phyloP scores from a whole-genome alignment of 2,797 vertebrate species.

The Pseudochirops cupreus region DNA sequence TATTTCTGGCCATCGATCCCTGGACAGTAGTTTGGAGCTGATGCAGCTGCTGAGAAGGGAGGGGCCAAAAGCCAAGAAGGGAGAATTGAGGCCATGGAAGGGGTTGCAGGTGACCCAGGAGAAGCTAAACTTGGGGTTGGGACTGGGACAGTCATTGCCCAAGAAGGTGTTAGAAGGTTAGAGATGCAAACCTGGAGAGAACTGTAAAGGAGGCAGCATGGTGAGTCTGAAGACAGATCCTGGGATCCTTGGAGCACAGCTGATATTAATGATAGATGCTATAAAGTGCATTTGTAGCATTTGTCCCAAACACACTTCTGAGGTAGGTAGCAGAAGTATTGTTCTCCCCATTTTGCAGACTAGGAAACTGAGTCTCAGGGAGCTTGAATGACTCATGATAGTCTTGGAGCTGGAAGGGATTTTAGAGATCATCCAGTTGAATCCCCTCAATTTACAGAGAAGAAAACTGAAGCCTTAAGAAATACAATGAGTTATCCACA shows the following conservation, averaged over 20 bases:
- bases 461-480: neutral
- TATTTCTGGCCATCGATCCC: conserved; percentile 77
- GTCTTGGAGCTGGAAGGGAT: neutral
- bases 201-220: neutral
- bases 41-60: conserved; percentile 48
- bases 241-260: neutral
- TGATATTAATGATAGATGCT: neutral
- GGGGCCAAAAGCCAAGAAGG: neutral
- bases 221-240: neutral
- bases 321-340: neutral
- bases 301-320: neutral
- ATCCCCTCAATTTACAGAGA: neutral
- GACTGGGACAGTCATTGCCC: neutral
- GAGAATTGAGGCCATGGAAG: accelerated
- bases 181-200: neutral
- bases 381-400: neutral
- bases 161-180: neutral
- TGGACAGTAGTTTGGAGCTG: conserved; percentile 54
- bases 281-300: neutral
- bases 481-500: neutral
- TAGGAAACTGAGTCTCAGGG: neutral
- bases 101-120: conserved; percentile 20
- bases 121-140: neutral
- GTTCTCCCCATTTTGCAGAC: neutral
- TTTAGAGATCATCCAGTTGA: neutral